Base-by-base conservation (phyloP, 1,140 invertebrate genomes). In the Caenorhabditis briggsae region DNA sequence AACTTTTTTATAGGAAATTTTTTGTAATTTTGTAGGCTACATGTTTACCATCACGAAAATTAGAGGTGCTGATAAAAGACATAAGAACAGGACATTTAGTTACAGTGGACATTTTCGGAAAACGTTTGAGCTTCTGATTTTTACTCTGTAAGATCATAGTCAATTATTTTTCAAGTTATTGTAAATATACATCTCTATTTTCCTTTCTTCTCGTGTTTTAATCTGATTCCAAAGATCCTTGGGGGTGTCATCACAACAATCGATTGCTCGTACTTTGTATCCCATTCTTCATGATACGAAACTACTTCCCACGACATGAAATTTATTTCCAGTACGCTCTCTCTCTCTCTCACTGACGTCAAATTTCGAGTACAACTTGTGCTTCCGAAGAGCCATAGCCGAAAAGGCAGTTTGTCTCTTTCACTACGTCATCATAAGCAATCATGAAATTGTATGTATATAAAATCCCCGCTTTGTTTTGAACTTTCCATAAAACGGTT, bases 401-500 rank as follows among this genome's bases (percentile, higher is more conserved):
- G 33, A 61, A 8, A 61, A 33, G 23, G 59, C 25, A 61, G 25
- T 61, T 61, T 25, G 16, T 11, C 16, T 61, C 59, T 11, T 25
- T 20, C 11, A 7, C 7, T 25, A 25, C 59, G 59, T 61, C 23
- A 61, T 33, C 59, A 14, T 58, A 61, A 25, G 59, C 59, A 11
- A 61, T 18, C 25, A 18, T 9, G n/a, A 61, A 25, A 61, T 25
- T 18, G n/a, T 20, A 61, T 61, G 9, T 23, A 61, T 20, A 33
- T 5, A 11, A 11, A 11, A 20, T 12, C n/a, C 43, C 64, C 64
- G 14, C 46, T 46, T 70, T 43, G 11, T 46, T n/a, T 43, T 70
- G 64, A 70, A 70, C 64, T 70, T 59, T 70, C 16, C 64, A 70
- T 64, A 33, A 64, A 64, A 64, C 33, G 64, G 64, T 70, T 41